Base-by-base conservation (phyloP, 2,113 vertebrate species). In the Indicator maculatus region DNA sequence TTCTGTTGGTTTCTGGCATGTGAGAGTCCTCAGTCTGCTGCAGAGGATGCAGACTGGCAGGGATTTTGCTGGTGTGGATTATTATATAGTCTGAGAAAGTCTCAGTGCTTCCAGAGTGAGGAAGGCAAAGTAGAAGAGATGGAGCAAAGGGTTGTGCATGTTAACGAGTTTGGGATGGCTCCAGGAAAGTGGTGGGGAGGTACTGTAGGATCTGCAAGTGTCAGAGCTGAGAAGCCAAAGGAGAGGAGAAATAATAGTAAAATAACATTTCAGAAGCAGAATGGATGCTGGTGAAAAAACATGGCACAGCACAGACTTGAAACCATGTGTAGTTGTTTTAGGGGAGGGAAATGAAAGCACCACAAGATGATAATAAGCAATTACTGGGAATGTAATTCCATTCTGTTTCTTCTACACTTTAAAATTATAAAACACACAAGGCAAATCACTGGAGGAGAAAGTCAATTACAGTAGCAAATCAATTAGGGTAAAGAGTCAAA, bases 401-500 rank as follows among this genome's bases (percentile, higher is more conserved):
- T 87, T 96, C 69, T 91, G 67, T 96, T 95, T 94, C 73, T 95
- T 93, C 81, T 92, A 53, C 83, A 82, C 85, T 93, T 95, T 81
- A 71, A 90, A 94, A 93, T 69, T 38, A 86, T 87, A 86, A 95
- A 95, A 90, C 70, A 79, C 83, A 88, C 86, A 79, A 69, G 74
- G 90, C 81, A 93, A 94, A 93, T 92, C 95, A 92, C 88, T 78
- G 56, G 77, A 96, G 90, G 86, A 85, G 94, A 93, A 96, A 94
- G 92, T 96, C 93, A 92, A 96, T 95, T 94, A 94, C 83, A 90
- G 95, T 89, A 89, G 83, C 90, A 94, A 96, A 96, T 95, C 95
- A 96, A 96, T 96, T 96, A 95, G 83, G 83, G 77, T 96, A 87
- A 96, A 92, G 88, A 96, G 93, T 95, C 96, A 95, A 96, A 95